Evolutionary conservation across 2,888 invertebrate species (phyloP).

Genomic region (Ditylenchus weischeri): DNA sequence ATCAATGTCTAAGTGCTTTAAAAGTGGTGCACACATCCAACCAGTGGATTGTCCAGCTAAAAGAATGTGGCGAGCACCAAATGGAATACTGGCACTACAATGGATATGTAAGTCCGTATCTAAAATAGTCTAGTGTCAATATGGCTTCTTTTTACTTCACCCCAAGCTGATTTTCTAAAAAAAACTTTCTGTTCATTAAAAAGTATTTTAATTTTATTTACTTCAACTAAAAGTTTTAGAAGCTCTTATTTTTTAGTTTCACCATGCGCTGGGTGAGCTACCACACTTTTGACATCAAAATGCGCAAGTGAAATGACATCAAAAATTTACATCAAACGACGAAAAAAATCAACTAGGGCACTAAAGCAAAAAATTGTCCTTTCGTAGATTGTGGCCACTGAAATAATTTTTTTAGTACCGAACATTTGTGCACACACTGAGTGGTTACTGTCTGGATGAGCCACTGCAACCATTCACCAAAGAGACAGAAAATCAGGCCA

Average conservation of each 20-base stretch:
- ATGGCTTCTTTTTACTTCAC: neutral
- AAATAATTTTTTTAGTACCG: constrained; percentile 35
- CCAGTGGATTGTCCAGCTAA: constrained; percentile 53
- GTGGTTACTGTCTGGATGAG: constrained; percentile 50
- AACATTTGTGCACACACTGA: constrained; percentile 41
- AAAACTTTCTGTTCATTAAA: neutral
- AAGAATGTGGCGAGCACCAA: constrained; percentile 56
- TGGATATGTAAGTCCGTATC: constrained; percentile 32
- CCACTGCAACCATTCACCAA: constrained; percentile 24
- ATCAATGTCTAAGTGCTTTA: constrained; percentile 24
- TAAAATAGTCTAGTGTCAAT: neutral
- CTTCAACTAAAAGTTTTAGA: neutral
- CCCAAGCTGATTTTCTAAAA: constrained; percentile 8
- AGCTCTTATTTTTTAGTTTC: constrained; percentile 4
- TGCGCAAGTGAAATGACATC: too few species aligned
- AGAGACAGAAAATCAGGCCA: constrained; percentile 11
- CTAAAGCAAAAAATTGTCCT: too few species aligned
- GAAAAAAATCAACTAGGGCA: too few species aligned
- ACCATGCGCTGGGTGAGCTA: neutral
- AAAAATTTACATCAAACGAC: too few species aligned
- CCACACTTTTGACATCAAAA: too few species aligned
- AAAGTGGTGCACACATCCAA: constrained; percentile 34
- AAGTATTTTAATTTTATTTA: constrained; percentile 11
- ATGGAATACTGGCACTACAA: constrained; percentile 53
- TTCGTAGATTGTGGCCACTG: too few species aligned